Evolutionary conservation across 2,113 vertebrate species (phyloP).

Genomic region (Microcebus lehilahytsara): DNA sequence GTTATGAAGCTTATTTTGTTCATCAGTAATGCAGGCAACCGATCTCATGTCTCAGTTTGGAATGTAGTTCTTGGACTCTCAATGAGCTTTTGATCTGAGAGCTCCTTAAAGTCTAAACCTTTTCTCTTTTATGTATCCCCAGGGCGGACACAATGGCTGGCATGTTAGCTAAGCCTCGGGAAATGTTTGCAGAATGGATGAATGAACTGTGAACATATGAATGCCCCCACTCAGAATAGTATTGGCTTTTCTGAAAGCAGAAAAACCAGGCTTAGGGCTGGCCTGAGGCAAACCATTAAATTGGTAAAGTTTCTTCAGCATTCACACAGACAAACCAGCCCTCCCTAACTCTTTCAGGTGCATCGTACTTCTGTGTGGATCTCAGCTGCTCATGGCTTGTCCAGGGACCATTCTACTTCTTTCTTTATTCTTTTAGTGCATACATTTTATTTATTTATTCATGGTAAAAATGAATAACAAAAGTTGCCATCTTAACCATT

Average conservation of each 20-base stretch:
- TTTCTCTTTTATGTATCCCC: neutral
- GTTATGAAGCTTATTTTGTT: neutral
- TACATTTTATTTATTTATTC: neutral
- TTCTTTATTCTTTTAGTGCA: neutral
- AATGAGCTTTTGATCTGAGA: neutral
- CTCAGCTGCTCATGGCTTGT: neutral
- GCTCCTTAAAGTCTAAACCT: neutral
- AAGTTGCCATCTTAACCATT: neutral
- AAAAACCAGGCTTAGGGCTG: neutral
- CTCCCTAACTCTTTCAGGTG: neutral
- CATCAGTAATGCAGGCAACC: neutral
- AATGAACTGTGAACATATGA: neutral
- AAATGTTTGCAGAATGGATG: neutral
- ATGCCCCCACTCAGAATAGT: neutral
- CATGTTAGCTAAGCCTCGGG: neutral
- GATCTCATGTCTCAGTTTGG: neutral
- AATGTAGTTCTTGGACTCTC: neutral
- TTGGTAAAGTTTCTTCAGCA: neutral
- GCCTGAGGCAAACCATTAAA: neutral
- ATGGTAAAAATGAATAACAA: neutral
- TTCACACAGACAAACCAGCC: neutral
- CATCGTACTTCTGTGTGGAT: fast-evolving
- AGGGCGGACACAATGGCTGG: neutral
- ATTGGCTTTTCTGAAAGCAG: neutral
- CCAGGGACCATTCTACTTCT: neutral